A percentile compares a stretch with the other conserved stretches of the same genome.
phyloP scores from a whole-genome alignment of 64 coral and sea anemone species.

The Stylophora pistillata region DNA sequence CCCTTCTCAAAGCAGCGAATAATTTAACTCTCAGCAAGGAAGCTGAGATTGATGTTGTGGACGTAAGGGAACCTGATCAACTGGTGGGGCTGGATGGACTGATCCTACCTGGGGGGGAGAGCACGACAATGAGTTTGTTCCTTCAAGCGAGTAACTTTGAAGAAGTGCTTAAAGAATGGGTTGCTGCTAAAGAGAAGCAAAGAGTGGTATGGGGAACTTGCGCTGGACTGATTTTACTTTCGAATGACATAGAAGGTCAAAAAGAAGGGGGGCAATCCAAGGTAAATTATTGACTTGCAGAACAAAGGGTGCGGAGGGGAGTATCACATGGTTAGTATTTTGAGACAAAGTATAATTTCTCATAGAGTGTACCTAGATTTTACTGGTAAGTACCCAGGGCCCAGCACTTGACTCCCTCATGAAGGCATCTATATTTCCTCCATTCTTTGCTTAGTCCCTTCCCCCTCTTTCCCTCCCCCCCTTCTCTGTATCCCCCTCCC shows the following conservation, averaged over 20 bases:
- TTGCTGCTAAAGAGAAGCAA: conserved; percentile 53
- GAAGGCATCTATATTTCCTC: no score
- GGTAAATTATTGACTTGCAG: conserved; percentile 26
- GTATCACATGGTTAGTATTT: neutral
- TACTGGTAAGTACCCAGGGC: no score
- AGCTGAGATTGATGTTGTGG: conserved; percentile 64
- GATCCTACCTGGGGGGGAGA: conserved; percentile 93
- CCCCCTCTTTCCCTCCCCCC: no score
- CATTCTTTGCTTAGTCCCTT: no score
- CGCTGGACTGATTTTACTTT: conserved; percentile 88
- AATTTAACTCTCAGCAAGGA: conserved; percentile 13
- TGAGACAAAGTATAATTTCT: neutral
- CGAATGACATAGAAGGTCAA: conserved; percentile 83
- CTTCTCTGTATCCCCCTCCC: no score
- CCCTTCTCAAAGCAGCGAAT: conserved; percentile 71
- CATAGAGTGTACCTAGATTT: no score
- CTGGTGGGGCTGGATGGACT: conserved; percentile 72
- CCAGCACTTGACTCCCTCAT: no score
- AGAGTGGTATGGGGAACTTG: conserved; percentile 88
- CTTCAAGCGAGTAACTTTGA: conserved; percentile 75
- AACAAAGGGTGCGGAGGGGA: neutral
- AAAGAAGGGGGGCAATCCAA: conserved; percentile 76
- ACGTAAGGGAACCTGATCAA: conserved; percentile 68
- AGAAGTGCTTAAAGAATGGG: conserved; percentile 71
- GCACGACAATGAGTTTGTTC: conserved; percentile 79